phyloP scores from a whole-genome alignment of 2,888 invertebrate genomes.

The Rhingia rostrata region DNA sequence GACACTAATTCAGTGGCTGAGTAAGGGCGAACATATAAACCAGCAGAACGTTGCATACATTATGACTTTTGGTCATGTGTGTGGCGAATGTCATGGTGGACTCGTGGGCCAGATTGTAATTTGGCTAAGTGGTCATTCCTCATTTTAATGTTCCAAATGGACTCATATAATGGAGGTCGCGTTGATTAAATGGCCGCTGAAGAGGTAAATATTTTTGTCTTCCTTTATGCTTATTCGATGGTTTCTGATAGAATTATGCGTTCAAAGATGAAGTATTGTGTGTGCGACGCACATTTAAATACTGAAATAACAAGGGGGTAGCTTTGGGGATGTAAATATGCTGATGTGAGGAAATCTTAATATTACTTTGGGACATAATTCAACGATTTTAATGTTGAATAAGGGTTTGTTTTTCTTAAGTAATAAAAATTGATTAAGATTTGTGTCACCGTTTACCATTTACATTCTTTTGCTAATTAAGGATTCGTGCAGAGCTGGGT shows the following conservation, averaged over 20 bases:
- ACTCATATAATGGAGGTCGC: conserved; percentile 79
- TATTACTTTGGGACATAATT: no score
- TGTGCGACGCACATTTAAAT: conserved; percentile 3
- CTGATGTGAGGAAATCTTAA: no score
- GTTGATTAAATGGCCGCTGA: conserved; percentile 72
- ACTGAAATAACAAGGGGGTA: conserved; percentile 15
- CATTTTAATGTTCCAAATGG: conserved; percentile 81
- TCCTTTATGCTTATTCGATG: conserved; percentile 65
- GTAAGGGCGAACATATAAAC: conserved; percentile 53
- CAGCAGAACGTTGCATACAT: conserved; percentile 68
- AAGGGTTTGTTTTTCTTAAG: no score
- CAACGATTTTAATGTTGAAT: no score
- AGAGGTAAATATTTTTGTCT: conserved; percentile 67
- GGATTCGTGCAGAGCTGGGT: no score
- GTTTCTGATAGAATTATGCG: conserved; percentile 38
- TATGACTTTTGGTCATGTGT: conserved; percentile 48
- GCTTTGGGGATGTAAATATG: no score
- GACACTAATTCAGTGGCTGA: conserved; percentile 53
- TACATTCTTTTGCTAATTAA: no score
- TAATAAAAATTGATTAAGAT: no score
- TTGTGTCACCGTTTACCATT: no score
- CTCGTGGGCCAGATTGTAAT: conserved; percentile 80
- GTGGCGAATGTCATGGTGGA: conserved; percentile 46
- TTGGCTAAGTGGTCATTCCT: conserved; percentile 83
- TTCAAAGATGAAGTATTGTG: conserved; percentile 27